Evolutionary conservation across 2,888 invertebrate genomes (phyloP), one percentile per base, ranked within the genome.

Genomic region (Camptogramma bilineatum): DNA sequence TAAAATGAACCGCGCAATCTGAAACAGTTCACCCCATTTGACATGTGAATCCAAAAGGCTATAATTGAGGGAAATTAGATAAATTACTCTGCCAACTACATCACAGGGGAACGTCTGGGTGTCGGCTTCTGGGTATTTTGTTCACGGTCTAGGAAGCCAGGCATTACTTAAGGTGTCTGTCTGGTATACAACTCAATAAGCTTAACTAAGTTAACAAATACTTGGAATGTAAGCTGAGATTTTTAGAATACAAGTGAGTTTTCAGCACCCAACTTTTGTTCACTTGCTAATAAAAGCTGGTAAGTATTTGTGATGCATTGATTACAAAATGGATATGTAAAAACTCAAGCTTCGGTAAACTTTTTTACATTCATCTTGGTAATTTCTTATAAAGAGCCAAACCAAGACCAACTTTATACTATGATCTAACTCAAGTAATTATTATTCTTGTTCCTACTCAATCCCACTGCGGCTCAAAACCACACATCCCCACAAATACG

Each of bases 51-150:
- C 81, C 77, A 86, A 88, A 90, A 88, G 84, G 80, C 74, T 80
- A 81, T 90, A 88, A 89, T 89, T 87, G 88, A 85, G 82, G 88
- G 85, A 89, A 90, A 90, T 88, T 84, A 86, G 85, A 90, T 86
- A 88, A 90, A 89, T 90, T 86, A 87, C 85, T 59, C 39, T 47
- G 51, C 24, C 56, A 50, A 51, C 13, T 19, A 51, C 54, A 51
- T 48, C 28, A 42, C 7, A 19, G 47, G 55, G 51, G 47, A n/a
- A 16, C 42, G 46, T 52, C 48, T 47, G 24, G 31, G 24, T 62
- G 46, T 47, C 53, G 48, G 46, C 28, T 21, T 42, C 60, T 52
- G 52, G 57, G 52, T 53, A 50, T 52, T 65, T 31, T 31, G 47
- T 54, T 54, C 59, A 31, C 64, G 47, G 54, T 55, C 59, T 60